Percentiles rank a stretch among this genome's conserved stretches.
Conservation (phyloP, 2,888 invertebrate species). For the Morpho helenor region DNA sequence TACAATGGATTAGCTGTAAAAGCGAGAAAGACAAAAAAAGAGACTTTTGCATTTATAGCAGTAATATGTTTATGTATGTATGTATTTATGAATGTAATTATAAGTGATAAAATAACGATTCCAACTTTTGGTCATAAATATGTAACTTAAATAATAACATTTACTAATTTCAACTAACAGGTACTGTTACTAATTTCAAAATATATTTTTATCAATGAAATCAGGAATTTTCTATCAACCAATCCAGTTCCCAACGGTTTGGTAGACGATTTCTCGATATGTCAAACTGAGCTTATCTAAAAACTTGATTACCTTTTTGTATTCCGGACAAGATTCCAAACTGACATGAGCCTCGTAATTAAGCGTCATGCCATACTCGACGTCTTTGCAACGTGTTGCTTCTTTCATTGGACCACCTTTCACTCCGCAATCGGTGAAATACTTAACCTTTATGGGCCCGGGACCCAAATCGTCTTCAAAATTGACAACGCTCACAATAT, state of each 20-base stretch:
- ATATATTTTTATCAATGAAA: constrained; percentile 10
- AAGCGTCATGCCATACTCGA: constrained; percentile 81
- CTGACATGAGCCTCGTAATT: constrained; percentile 82
- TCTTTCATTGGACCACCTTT: constrained; percentile 61
- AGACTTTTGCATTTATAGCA: too few relatives aligned
- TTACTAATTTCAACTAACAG: background rate
- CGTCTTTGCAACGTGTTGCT: constrained; percentile 79
- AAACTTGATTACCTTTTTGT: constrained; percentile 51
- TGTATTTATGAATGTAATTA: too few relatives aligned
- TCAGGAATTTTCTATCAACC: constrained; percentile 7
- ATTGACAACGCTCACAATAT: constrained; percentile 83
- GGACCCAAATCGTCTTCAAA: constrained; percentile 79
- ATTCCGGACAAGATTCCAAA: constrained; percentile 75
- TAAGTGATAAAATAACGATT: too few relatives aligned
- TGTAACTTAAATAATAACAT: too few relatives aligned
- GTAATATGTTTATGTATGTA: too few relatives aligned
- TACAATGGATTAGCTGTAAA: too few relatives aligned
- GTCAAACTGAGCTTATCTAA: constrained; percentile 8
- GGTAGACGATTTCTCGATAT: constrained; percentile 8
- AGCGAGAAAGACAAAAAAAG: too few relatives aligned
- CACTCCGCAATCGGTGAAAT: constrained; percentile 85
- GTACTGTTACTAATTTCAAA: constrained; percentile 5
- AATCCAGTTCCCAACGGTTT: constrained; percentile 7
- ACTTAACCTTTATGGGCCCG: constrained; percentile 82
- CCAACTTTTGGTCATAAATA: too few relatives aligned